Evolutionary conservation across 1,140 invertebrate species (phyloP), one percentile per base, ranked within the genome.

Genomic region (Teleogryllus occipitalis): DNA sequence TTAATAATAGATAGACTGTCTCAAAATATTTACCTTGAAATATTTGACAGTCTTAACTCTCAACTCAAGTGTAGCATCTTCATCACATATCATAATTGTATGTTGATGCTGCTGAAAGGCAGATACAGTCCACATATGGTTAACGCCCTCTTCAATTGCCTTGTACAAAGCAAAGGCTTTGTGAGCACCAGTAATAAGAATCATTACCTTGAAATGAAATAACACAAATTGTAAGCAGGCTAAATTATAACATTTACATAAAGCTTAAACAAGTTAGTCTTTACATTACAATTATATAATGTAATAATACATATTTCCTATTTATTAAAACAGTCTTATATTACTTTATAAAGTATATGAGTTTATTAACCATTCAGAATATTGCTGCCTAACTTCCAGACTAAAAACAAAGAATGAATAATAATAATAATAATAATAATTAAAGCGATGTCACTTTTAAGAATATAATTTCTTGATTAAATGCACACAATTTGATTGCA

Each of bases 51-150:
- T 99, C 88, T 98, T 98, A 22, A 99, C 97, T 84, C 95, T 91
- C 80, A 99, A 88, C 88, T 99, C 98, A 79, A 97, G 86, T 8
- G 98, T 99, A 73, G 98, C 97, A 87, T 98, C 96, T 88, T 99
- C 98, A 87, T 99, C 98, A 85, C 97, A 99, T 76, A 99, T 89
- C 88, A 99, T 97, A 22, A 99, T 90, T 8, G 96, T 93, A 82
- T 92, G 91, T 72, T 93, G 91, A 87, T 98, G 97, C 86, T 96
- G 95, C 87, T 99, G 98, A 88, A 99, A 99, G 47, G 97, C 97
- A 27, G 97, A 98, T 39, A 99, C 97, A 0, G 98, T 99, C 97
- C 98, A 99, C 98, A 99, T 99, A 87, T 99, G 98, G 88, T 97
- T 99, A 7, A 99, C 91, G 74, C 98, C 98, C 86, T 98, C 95